phyloP scores from a whole-genome alignment of 1,140 invertebrate species.

The Macrobrachium nipponense region DNA sequence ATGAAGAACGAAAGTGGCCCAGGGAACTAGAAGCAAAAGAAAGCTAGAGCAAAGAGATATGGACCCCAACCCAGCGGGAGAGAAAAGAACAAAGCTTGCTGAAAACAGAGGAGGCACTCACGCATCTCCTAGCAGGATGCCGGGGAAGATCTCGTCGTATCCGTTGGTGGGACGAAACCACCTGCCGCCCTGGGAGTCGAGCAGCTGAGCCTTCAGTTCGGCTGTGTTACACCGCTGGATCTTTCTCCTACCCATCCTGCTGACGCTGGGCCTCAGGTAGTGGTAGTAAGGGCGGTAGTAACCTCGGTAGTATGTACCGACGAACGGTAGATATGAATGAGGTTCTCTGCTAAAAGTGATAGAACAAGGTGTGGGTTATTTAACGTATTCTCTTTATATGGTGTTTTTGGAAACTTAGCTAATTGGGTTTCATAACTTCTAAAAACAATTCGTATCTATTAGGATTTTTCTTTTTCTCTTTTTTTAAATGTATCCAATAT shows the following conservation, averaged over 20 bases:
- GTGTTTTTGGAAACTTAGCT: no score
- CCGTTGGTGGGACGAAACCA: constrained; percentile 60
- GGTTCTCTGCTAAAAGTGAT: neutral
- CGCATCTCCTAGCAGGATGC: constrained; percentile 66
- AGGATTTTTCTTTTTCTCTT: no score
- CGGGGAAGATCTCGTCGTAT: constrained; percentile 69
- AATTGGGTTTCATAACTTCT: no score
- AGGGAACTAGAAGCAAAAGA: no score
- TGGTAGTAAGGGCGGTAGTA: neutral
- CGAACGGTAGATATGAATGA: neutral
- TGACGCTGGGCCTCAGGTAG: neutral
- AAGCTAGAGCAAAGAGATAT: neutral
- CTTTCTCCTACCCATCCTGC: constrained; percentile 55
- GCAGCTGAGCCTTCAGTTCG: constrained; percentile 63
- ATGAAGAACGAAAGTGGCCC: no score
- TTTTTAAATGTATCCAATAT: no score
- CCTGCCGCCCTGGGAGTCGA: constrained; percentile 41
- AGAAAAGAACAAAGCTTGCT: no score
- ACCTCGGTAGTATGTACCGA: neutral
- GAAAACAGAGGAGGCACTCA: constrained; percentile 26
- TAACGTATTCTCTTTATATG: no score
- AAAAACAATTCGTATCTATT: no score
- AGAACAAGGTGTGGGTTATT: neutral
- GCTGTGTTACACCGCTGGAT: constrained; percentile 48
- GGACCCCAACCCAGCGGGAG: no score